Conservation (phyloP, 2,113 vertebrate species). For the Phaethornis superciliosus region DNA sequence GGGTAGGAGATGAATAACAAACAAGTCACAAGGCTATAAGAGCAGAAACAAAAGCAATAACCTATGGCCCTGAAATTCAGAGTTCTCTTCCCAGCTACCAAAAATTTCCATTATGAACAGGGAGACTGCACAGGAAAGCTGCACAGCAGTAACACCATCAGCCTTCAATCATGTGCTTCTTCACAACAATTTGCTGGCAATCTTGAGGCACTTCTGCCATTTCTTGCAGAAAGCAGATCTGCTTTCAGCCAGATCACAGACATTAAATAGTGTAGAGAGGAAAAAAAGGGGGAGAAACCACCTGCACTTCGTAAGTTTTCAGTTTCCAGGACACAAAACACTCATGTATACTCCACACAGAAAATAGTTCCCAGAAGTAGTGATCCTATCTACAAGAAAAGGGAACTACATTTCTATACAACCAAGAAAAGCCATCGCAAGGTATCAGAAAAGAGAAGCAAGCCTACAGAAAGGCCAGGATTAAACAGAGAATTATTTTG, state of each 20-base stretch:
- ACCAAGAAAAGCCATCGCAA: constrained; percentile 13
- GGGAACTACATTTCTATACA: constrained; percentile 47
- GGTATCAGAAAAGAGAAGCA: not conserved
- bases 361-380: not conserved
- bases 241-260: not conserved
- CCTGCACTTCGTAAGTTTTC: constrained; percentile 21
- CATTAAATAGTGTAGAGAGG: not conserved
- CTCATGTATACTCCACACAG: not conserved
- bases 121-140: not conserved
- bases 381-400: constrained; percentile 44
- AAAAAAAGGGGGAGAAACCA: not conserved
- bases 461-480: not conserved
- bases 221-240: not conserved
- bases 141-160: not conserved
- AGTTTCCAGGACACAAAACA: constrained; percentile 28
- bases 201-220: not conserved
- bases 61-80: not conserved
- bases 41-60: not conserved
- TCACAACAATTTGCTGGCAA: not conserved
- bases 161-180: not conserved
- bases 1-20: not conserved
- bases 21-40: not conserved
- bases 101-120: not conserved
- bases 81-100: not conserved
- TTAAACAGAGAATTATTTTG: not conserved